Conservation (phyloP, 2,113 vertebrate genomes). For the Onychostruthus taczanowskii region DNA sequence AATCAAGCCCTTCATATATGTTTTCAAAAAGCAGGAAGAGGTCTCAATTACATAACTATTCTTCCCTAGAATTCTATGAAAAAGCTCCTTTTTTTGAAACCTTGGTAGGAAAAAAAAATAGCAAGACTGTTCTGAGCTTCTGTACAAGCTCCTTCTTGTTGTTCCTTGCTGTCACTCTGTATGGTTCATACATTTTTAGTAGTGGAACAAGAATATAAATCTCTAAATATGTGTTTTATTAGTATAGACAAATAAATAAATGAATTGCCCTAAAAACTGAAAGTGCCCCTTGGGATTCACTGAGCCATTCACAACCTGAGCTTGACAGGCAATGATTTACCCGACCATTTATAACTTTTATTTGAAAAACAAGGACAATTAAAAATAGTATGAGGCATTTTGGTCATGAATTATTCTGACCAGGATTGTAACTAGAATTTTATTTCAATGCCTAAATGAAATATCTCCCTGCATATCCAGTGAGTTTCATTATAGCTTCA, state of each 20-base stretch:
- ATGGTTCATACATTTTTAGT: conserved; percentile 1
- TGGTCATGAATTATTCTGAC: conserved; percentile 63
- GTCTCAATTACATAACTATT: neutral
- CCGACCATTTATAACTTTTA: conserved; percentile 37
- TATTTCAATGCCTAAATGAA: conserved; percentile 50
- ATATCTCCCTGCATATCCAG: conserved; percentile 36
- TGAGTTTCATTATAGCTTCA: conserved; percentile 54
- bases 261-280: conserved; percentile 39
- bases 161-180: neutral
- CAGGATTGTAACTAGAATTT: conserved; percentile 44
- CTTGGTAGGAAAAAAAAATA: neutral
- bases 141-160: neutral
- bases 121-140: neutral
- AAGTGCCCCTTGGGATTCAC: conserved; percentile 7
- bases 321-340: conserved; percentile 28
- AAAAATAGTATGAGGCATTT: conserved; percentile 45
- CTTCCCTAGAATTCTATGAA: neutral
- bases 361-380: conserved; percentile 64
- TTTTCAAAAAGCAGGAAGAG: neutral
- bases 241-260: conserved; percentile 29
- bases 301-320: neutral
- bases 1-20: neutral
- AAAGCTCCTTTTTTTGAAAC: neutral
- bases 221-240: conserved; percentile 3
- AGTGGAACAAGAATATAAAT: conserved; percentile 7